Evolutionary conservation across 2,888 invertebrate species (phyloP), one percentile per base, ranked within the genome.

Genomic region (Euclidia mi): DNA sequence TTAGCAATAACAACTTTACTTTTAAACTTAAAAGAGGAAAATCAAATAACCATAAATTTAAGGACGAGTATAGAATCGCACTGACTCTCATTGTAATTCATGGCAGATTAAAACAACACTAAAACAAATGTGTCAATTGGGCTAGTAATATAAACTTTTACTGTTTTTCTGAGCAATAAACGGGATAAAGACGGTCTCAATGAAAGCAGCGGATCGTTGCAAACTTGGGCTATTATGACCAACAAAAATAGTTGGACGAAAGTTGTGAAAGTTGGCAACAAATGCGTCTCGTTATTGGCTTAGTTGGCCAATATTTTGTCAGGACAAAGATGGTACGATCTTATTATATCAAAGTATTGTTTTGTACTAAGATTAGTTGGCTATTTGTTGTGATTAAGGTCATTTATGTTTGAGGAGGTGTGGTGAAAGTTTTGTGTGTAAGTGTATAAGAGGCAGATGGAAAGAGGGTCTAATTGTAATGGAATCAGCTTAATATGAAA

Each of bases 301-400:
- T 92, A 94, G 91, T 93, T 92, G 88, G 82, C 83, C 87, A 89
- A 92, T 92, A 92, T 94, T 93, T 92, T 92, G 83, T 75, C 78
- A 77, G 85, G 80, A 85, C 85, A 85, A 89, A 85, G 82, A 88
- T 81, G 85, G 79, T 68, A 66, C 73, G 79, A 78, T 81, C 81
- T 85, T 88, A 82, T 88, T 84, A 84, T 85, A 87, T 85, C 85
- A 87, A 88, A 85, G 83, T 87, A 85, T 89, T 87, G 81, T 87
- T 78, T 80, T 78, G 76, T 65, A 76, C 78, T 78, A 77, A 82
- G 79, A 89, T 88, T 87, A 82, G 77, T 81, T 55, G 50, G 46
- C 32, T 49, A 40, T 48, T 60, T 63, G 48, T 57, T 61, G 43
- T 25, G 35, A 40, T 40, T 34, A 14, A 9, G 14, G 4, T 4